Percentiles rank a stretch among this genome's conserved stretches.
These are phyloP conservation scores for Rhineura floridana DNA, from an alignment of 2,113 vertebrate genomes.

Conservation along the genomic window DNA sequence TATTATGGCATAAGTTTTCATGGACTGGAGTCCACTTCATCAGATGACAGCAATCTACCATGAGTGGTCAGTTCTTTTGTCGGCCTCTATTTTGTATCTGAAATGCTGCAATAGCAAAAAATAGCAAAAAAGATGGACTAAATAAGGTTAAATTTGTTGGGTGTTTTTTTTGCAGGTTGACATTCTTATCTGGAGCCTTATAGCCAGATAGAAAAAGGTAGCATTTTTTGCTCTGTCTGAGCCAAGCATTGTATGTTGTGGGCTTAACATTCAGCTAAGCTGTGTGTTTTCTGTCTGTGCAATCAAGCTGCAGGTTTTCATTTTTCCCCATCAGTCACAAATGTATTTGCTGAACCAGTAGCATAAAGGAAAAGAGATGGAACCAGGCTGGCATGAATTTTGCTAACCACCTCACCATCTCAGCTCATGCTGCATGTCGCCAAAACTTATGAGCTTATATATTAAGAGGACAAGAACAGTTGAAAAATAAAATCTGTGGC, in stretches of 20 bases:
- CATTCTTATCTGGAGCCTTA: constrained; percentile 27
- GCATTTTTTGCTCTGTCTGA: constrained; percentile 42
- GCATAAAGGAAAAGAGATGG: constrained; percentile 69
- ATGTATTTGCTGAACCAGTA: constrained; percentile 64
- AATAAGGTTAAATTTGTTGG: background rate
- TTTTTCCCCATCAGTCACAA: constrained; percentile 66
- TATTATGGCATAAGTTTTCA: too few relatives aligned
- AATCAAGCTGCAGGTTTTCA: constrained; percentile 71
- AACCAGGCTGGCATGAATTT: constrained; percentile 65
- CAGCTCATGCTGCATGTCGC: constrained; percentile 58
- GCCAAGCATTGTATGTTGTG: constrained; percentile 45
- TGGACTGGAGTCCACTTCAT: too few relatives aligned
- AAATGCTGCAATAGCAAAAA: background rate
- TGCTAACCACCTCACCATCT: constrained; percentile 60
- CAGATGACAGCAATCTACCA: background rate
- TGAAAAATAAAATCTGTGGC: constrained; percentile 50
- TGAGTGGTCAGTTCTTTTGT: background rate
- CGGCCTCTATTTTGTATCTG: background rate
- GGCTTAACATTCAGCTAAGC: constrained; percentile 55
- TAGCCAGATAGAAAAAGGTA: background rate
- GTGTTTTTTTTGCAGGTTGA: background rate
- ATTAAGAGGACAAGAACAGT: constrained; percentile 46
- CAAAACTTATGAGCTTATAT: constrained; percentile 58
- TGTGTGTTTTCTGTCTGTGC: constrained; percentile 70
- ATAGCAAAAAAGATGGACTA: background rate